phyloP scores from a whole-genome alignment of 1,140 invertebrate genomes.

The Halotydeus destructor region DNA sequence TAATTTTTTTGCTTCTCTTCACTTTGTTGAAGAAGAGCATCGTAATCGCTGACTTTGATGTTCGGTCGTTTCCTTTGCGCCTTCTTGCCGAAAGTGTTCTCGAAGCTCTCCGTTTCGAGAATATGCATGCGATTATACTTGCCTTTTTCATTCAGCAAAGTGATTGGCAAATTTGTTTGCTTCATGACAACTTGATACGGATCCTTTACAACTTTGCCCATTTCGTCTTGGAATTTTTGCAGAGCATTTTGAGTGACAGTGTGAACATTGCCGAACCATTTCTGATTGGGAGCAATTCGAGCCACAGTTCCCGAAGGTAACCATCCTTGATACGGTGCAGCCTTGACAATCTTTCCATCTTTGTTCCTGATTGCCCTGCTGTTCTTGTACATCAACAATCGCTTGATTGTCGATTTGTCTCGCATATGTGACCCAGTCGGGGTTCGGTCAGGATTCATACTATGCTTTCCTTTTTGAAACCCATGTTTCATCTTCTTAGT shows the following conservation, averaged over 20 bases:
- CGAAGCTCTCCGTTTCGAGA: slow-evolving; percentile 82
- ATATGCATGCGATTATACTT: slow-evolving; percentile 79
- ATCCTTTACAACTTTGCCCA: slow-evolving; percentile 79
- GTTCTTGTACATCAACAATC: slow-evolving; percentile 92
- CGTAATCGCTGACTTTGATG: slow-evolving; percentile 36
- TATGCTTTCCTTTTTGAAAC: slow-evolving; percentile 34
- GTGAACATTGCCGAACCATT: slow-evolving; percentile 71
- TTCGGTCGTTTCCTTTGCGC: slow-evolving; percentile 75
- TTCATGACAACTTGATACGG: slow-evolving; percentile 96
- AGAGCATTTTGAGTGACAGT: slow-evolving; percentile 74
- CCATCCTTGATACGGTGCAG: slow-evolving; percentile 82
- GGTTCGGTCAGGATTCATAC: slow-evolving; percentile 65
- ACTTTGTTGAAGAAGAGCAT: slow-evolving; percentile 40
- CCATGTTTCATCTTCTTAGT: neutral
- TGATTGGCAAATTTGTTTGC: slow-evolving; percentile 79
- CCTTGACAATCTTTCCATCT: slow-evolving; percentile 70
- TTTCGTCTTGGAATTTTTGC: slow-evolving; percentile 90
- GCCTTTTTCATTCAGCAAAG: slow-evolving; percentile 75
- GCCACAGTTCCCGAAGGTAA: slow-evolving; percentile 71
- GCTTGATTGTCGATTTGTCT: slow-evolving; percentile 78
- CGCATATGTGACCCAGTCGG: slow-evolving; percentile 39
- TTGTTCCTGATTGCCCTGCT: slow-evolving; percentile 81
- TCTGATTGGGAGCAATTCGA: slow-evolving; percentile 84
- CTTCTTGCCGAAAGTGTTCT: slow-evolving; percentile 84
- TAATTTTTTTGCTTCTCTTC: slow-evolving; percentile 51